A percentile compares a stretch with the other conserved stretches of the same genome.
Evolutionary conservation across 2,113 vertebrate genomes (phyloP).

Genomic region (Myotis brandtii): DNA sequence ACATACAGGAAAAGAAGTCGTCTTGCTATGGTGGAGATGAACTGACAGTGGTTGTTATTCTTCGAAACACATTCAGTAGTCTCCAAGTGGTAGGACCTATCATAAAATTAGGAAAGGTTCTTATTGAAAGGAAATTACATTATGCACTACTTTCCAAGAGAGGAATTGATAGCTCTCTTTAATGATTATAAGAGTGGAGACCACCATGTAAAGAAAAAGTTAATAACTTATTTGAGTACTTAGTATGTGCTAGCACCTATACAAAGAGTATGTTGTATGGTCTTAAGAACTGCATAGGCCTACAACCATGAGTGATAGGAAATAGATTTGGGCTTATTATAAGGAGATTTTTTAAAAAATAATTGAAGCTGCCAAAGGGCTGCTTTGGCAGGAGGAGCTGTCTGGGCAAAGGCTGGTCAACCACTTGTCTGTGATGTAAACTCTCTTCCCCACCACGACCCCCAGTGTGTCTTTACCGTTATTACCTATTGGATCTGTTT

Average conservation of each 20-base stretch:
- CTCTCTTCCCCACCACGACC: neutral
- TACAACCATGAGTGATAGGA: neutral
- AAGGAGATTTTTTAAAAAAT: neutral
- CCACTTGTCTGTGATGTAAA: neutral
- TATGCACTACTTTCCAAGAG: neutral
- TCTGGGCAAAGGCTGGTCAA: neutral
- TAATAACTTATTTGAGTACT: neutral
- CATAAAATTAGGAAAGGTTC: neutral
- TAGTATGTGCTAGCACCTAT: neutral
- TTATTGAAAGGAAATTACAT: neutral
- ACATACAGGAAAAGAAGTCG: neutral
- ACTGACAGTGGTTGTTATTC: neutral
- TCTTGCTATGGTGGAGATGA: neutral
- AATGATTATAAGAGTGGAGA: neutral
- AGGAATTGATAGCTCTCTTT: neutral
- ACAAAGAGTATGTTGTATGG: neutral
- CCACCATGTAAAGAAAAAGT: neutral
- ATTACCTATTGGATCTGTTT: neutral
- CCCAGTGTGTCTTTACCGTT: neutral
- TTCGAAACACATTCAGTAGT: neutral
- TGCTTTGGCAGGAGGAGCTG: neutral
- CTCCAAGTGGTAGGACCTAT: neutral
- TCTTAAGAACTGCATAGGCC: neutral
- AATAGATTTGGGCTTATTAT: neutral
- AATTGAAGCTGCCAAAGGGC: neutral